Evolutionary conservation across 2,888 invertebrate genomes (phyloP).

Genomic region (Eupithecia abbreviata): DNA sequence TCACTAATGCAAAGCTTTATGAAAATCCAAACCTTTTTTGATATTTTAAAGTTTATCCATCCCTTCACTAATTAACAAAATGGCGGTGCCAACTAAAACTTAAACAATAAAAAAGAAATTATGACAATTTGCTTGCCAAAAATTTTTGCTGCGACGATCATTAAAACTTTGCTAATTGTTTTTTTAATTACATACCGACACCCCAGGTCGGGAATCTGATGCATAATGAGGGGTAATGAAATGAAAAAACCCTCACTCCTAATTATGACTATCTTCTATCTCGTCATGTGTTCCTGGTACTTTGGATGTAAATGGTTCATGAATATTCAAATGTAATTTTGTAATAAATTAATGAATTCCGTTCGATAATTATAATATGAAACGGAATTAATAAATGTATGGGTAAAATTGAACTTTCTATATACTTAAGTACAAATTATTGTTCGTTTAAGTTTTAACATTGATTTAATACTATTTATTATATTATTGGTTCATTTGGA

Average conservation of each 20-base stretch:
- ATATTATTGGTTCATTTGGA: no score
- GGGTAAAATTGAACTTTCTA: not conserved
- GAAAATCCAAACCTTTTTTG: not conserved
- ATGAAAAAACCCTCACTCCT: slow-evolving; percentile 32
- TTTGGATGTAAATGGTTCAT: slow-evolving; percentile 47
- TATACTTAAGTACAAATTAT: not conserved
- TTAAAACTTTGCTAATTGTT: slow-evolving; percentile 57
- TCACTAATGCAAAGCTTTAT: not conserved
- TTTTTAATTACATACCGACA: slow-evolving; percentile 49
- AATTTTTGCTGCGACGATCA: slow-evolving; percentile 35
- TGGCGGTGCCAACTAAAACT: slow-evolving; percentile 16
- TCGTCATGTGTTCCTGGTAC: slow-evolving; percentile 43
- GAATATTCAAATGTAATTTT: slow-evolving; percentile 46
- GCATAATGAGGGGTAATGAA: slow-evolving; percentile 35
- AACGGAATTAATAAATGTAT: not conserved
- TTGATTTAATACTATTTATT: no score
- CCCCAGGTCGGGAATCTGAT: slow-evolving; percentile 23
- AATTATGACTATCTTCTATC: slow-evolving; percentile 49
- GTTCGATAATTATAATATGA: no score
- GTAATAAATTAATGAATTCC: slow-evolving; percentile 10
- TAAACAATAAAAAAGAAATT: slow-evolving; percentile 28
- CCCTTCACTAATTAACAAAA: slow-evolving; percentile 18
- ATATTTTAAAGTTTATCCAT: not conserved
- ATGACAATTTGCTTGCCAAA: slow-evolving; percentile 31
- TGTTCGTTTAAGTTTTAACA: not conserved